These are phyloP conservation scores for Dryocosmus kuriphilus DNA, from an alignment of 2,888 invertebrate species.

Conservation along the genomic window DNA sequence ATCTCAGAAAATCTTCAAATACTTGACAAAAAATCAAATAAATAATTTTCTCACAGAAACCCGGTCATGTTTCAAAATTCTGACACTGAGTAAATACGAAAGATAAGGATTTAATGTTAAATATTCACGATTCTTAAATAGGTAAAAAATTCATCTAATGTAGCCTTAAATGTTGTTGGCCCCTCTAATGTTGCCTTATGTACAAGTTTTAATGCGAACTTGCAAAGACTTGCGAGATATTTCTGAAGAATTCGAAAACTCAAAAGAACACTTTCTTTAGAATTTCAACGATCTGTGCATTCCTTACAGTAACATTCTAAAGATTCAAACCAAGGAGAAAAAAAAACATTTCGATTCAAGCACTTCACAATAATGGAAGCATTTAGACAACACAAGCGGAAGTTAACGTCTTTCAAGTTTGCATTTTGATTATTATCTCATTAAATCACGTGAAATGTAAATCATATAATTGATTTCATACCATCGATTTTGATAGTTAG, in stretches of 20 bases:
- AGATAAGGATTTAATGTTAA: not conserved
- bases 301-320: not conserved
- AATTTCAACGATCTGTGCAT: not conserved
- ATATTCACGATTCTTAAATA: not conserved
- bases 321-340: not conserved
- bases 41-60: no score
- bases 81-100: no score
- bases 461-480: not conserved
- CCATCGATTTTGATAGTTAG: not conserved
- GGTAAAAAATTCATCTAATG: not conserved
- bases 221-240: not conserved
- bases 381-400: constrained; percentile 12
- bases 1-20: not conserved
- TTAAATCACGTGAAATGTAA: not conserved
- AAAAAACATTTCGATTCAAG: not conserved
- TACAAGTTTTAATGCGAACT: constrained; percentile 10
- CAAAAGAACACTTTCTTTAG: not conserved
- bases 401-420: constrained; percentile 20
- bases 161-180: no score
- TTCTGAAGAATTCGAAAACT: not conserved
- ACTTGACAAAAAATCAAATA: not conserved
- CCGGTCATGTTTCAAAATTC: no score
- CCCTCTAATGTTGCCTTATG: not conserved
- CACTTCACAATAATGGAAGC: constrained; percentile 16
- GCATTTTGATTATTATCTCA: not conserved